These are phyloP conservation scores for Oncorhynchus nerka DNA, from an alignment of 2,113 vertebrate genomes.

Conservation along the genomic window DNA sequence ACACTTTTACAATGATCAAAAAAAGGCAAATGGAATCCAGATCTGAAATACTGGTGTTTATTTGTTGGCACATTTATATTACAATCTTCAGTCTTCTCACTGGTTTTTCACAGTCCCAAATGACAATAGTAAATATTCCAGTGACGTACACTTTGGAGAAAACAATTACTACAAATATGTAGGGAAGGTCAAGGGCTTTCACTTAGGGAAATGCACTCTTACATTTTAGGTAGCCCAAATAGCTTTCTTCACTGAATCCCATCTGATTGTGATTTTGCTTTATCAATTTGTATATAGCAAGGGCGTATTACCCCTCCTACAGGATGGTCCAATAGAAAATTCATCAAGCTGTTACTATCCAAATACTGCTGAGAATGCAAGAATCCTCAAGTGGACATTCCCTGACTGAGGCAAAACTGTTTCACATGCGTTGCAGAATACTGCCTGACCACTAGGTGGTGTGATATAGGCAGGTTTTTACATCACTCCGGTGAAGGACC, in stretches of 20 bases:
- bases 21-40: slow-evolving; percentile 19
- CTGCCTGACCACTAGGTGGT: slow-evolving; percentile 51
- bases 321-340: not conserved
- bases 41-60: slow-evolving; percentile 84
- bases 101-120: slow-evolving; percentile 73
- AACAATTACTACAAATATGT: slow-evolving; percentile 34
- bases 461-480: not conserved
- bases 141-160: slow-evolving; percentile 59
- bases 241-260: too few relatives aligned
- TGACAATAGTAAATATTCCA: slow-evolving; percentile 64
- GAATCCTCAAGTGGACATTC: slow-evolving; percentile 7
- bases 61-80: slow-evolving; percentile 84
- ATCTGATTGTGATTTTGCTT: too few relatives aligned
- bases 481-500: not conserved
- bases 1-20: too few relatives aligned
- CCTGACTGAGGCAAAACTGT: not conserved
- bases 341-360: too few relatives aligned
- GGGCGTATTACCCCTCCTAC: not conserved
- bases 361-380: slow-evolving; percentile 10
- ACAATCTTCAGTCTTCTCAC: slow-evolving; percentile 80
- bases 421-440: not conserved
- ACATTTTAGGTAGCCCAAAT: slow-evolving; percentile 22
- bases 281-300: too few relatives aligned
- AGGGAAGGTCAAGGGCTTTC: slow-evolving; percentile 31
- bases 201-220: slow-evolving; percentile 17